Base-by-base conservation (phyloP, 2,797 vertebrate genomes). In the Trichosurus vulpecula region DNA sequence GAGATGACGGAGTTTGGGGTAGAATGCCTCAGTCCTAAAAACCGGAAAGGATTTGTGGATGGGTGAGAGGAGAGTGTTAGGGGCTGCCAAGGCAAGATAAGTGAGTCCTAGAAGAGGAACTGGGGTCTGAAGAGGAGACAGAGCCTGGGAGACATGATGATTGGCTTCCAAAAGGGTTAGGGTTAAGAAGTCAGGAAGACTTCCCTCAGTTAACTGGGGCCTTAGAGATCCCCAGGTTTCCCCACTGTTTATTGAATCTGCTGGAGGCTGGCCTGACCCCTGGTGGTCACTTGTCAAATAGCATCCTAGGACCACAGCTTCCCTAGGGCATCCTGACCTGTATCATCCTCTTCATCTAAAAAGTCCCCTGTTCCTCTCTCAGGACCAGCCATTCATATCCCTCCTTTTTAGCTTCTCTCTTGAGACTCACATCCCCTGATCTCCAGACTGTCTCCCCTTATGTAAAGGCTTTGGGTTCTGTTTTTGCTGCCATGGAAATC, bases 241-340 rank as follows among this genome's bases (percentile, higher is more conserved):
- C 41, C 51, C 74, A 87, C 22, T 87, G 31, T 4, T 47, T 81
- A 47, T 25, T 25, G 41, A 41, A 87, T 51, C 41, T 87, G 74
- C 41, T 51, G 74, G 89, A 91, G 66, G 74, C 54, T 6, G 96
- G 93, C 90, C 14, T 53, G 94, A 57, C 98, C 97, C 96, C 98
- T 98, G 94, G 97, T 97, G 98, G 97, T 89, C 96, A 74, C 27
- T 89, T 90, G 0, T 25, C 16, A 90, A 96, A 97, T 92, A 97
- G 95, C 97, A 96, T 90, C 55, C 94, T 12, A 92, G 93, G 81
- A n/a, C 92, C 52, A 19, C 58, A 89, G 41, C 41, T n/a, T 3
- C 19, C 12, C 16, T 35, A 10, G 12, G 30, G 66, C 52, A 0
- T 56, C 51, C 13, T 0, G 4, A 30, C 66, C 66, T 41, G 74